A percentile compares a stretch with the other conserved stretches of the same genome.
Evolutionary conservation across 2,888 invertebrate genomes (phyloP).

Genomic region (Parasteatoda lunata): DNA sequence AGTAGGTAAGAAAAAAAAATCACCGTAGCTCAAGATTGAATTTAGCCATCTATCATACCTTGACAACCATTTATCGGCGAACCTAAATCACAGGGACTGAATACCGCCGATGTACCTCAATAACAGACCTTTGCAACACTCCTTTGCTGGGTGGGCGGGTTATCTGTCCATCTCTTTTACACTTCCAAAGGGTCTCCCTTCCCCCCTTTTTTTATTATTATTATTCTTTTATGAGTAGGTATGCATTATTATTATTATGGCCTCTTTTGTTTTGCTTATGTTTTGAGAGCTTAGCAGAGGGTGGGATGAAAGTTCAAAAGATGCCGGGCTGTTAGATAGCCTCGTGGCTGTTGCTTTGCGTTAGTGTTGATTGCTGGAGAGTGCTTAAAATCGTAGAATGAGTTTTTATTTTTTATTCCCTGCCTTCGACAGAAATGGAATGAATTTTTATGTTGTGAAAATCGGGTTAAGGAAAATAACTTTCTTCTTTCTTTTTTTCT

Average conservation of each 20-base stretch:
- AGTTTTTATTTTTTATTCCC: too few relatives aligned
- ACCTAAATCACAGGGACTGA: slow-evolving; percentile 53
- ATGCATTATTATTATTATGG: slow-evolving; percentile 33
- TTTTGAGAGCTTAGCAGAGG: slow-evolving; percentile 6
- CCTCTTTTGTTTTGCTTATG: slow-evolving; percentile 29
- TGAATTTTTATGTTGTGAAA: too few relatives aligned
- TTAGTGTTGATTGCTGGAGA: slow-evolving; percentile 38
- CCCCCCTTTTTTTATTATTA: slow-evolving; percentile 14
- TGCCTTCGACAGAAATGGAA: too few relatives aligned
- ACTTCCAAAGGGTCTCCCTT: slow-evolving; percentile 43
- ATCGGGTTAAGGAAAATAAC: too few relatives aligned
- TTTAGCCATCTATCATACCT: slow-evolving; percentile 65
- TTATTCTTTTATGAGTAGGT: slow-evolving; percentile 13
- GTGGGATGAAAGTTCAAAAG: not conserved
- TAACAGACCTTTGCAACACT: slow-evolving; percentile 46
- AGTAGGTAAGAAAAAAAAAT: slow-evolving; percentile 34
- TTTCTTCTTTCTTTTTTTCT: too few relatives aligned
- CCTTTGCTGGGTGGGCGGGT: slow-evolving; percentile 57
- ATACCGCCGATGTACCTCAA: slow-evolving; percentile 50
- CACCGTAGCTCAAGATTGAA: slow-evolving; percentile 62
- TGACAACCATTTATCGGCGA: slow-evolving; percentile 68
- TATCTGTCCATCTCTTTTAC: slow-evolving; percentile 61
- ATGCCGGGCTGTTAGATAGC: slow-evolving; percentile 2
- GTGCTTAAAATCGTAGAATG: not conserved
- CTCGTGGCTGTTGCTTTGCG: slow-evolving; percentile 16